Percentiles rank a stretch among this genome's conserved stretches.
phyloP scores from a whole-genome alignment of 2,888 invertebrate genomes.

The Trachelus tabidus region DNA sequence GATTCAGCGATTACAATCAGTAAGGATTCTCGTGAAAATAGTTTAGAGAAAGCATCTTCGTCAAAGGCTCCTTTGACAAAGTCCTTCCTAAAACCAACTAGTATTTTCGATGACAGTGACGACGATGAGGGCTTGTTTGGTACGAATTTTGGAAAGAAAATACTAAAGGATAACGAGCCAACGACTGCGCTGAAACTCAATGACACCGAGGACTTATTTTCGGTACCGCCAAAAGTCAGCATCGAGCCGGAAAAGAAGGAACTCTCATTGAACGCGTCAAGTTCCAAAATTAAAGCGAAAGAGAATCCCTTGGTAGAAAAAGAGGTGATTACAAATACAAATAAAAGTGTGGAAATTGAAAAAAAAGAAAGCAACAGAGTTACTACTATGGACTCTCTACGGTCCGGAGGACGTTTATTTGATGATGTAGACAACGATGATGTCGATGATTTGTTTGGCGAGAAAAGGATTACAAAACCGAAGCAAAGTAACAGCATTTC shows the following conservation, averaged over 20 bases:
- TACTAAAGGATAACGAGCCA: not conserved
- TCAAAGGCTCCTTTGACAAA: constrained; percentile 6
- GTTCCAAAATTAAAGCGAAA: not conserved
- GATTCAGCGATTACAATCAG: not conserved
- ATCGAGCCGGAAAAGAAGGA: not conserved
- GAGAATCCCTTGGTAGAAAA: not conserved
- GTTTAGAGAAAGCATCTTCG: constrained; percentile 6
- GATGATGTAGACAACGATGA: constrained; percentile 25
- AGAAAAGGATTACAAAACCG: constrained; percentile 21
- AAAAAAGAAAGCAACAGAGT: not conserved
- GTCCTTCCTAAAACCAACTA: constrained; percentile 24
- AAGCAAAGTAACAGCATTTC: constrained; percentile 2
- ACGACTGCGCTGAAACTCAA: not conserved
- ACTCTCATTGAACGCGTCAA: not conserved
- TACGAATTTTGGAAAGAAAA: constrained; percentile 19
- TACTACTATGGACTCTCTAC: not conserved
- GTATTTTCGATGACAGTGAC: constrained; percentile 47
- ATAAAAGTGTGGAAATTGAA: not conserved
- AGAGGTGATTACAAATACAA: not conserved
- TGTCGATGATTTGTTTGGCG: constrained; percentile 9
- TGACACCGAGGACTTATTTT: not conserved
- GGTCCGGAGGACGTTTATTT: not conserved
- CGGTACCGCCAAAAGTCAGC: not conserved
- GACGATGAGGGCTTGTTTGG: constrained; percentile 46
- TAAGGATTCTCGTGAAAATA: constrained; percentile 3